phyloP scores from a whole-genome alignment of 2,888 invertebrate genomes.

The Neelides folsomi region DNA sequence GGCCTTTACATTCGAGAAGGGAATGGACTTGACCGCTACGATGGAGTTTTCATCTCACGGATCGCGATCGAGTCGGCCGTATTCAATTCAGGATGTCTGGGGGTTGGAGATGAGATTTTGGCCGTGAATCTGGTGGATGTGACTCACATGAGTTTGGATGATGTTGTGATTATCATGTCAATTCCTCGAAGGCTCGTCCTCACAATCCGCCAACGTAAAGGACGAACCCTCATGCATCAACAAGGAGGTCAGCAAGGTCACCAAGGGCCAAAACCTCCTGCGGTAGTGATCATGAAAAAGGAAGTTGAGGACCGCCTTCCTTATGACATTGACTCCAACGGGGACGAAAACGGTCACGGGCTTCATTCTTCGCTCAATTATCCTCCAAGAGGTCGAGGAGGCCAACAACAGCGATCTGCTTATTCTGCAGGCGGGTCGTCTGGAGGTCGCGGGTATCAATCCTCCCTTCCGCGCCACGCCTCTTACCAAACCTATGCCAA shows the following conservation, averaged over 20 bases:
- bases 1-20: slow-evolving; percentile 97
- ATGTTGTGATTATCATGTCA: slow-evolving; percentile 98
- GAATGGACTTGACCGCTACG: slow-evolving; percentile 87
- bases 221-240: slow-evolving; percentile 17
- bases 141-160: slow-evolving; percentile 92
- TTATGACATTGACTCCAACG: slow-evolving; percentile 39
- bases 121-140: slow-evolving; percentile 97
- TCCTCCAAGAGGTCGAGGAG: slow-evolving; percentile 28
- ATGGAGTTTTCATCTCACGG: slow-evolving; percentile 95
- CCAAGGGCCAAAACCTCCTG: slow-evolving; percentile 44
- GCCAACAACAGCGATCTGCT: neutral
- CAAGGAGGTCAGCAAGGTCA: slow-evolving; percentile 13
- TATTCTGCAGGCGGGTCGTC: neutral
- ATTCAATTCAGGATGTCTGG: slow-evolving; percentile 87
- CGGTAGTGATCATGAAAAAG: slow-evolving; percentile 75
- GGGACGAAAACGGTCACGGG: slow-evolving; percentile 35
- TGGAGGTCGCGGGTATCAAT: no score
- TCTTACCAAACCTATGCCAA: neutral
- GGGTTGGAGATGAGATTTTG: slow-evolving; percentile 91
- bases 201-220: slow-evolving; percentile 61
- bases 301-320: slow-evolving; percentile 71
- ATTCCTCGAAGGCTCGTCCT: slow-evolving; percentile 90
- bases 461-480: slow-evolving; percentile 1
- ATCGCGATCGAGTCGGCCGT: slow-evolving; percentile 93
- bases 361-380: slow-evolving; percentile 36